Evolutionary conservation across 2,888 invertebrate species (phyloP).

Genomic region (Euclidia mi): DNA sequence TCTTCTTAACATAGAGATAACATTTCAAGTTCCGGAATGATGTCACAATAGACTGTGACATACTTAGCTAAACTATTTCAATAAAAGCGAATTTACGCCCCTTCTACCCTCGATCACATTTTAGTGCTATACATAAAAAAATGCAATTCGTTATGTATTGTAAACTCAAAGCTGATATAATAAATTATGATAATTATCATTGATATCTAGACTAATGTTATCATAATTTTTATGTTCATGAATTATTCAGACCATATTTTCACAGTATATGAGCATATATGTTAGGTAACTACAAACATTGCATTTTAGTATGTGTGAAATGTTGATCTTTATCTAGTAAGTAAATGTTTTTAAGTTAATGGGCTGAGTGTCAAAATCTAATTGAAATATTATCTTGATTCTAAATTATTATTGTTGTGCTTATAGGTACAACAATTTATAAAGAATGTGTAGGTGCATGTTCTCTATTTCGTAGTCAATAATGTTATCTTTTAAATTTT

Average conservation of each 20-base stretch:
- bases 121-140: conserved; percentile 5
- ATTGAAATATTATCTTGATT: background rate
- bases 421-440: too few species aligned
- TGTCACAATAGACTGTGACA: conserved; percentile 31
- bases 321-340: conserved; percentile 9
- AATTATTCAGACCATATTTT: conserved; percentile 47
- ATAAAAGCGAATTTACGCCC: conserved; percentile 30
- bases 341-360: background rate
- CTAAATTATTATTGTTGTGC: too few species aligned
- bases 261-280: conserved; percentile 23
- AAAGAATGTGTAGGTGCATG: too few species aligned
- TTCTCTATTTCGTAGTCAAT: too few species aligned
- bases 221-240: conserved; percentile 40
- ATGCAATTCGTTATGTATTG: background rate
- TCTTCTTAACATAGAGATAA: conserved; percentile 10
- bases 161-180: conserved; percentile 12
- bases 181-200: conserved; percentile 53
- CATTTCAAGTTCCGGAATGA: conserved; percentile 44
- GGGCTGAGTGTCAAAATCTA: background rate
- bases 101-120: background rate
- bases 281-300: conserved; percentile 1
- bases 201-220: conserved; percentile 58
- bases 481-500: too few species aligned
- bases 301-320: background rate
- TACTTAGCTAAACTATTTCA: conserved; percentile 28